Evolutionary conservation across 2,113 vertebrate genomes (phyloP), one percentile per base, ranked within the genome.

Genomic region (Ptychochromis oligacanthus): DNA sequence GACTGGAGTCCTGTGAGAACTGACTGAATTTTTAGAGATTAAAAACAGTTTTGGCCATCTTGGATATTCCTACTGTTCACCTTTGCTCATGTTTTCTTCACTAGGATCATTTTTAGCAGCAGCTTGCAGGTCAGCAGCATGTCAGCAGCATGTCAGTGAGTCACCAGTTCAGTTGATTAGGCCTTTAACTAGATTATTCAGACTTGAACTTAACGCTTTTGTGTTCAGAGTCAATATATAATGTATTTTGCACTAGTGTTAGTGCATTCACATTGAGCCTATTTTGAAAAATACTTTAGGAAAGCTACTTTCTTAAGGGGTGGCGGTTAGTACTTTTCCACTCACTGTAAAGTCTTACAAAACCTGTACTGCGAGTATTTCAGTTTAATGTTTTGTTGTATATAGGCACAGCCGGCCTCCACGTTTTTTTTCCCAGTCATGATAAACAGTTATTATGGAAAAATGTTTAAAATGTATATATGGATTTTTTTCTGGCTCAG

Each of bases 281-380:
- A 20, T 24, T 57, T 78, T 75, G 38, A 2, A 15, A 62, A 22
- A 65, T 70, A 31, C 79, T 81, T 20, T 12, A 15, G n/a, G 46
- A 49, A 11, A 18, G 43, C 13, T 28, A 2, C 15, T 77, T 81
- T 64, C 0, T 60, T 67, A 43, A 62, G 74, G 18, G 60, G 26
- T 83, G 67, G 46, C 38, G 70, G 67, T 84, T 82, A 11, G 91
- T 89, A 87, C 26, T 88, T 93, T 93, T 92, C 88, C 90, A 86
- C 64, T 79, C 46, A 20, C 72, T 79, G 13, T 17, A 3, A 28
- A 75, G 77, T 7, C 72, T 60, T 24, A 88, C 82, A 82, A 55
- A 91, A 92, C 88, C 80, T 79, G 86, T 87, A 84, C 24, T 72
- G 24, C 87, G 76, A 79, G 82, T 87, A 72, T 65, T 78, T 56